Base-by-base conservation (phyloP, 2,797 vertebrate genomes). In the Pseudotriccus pelzelni region DNA sequence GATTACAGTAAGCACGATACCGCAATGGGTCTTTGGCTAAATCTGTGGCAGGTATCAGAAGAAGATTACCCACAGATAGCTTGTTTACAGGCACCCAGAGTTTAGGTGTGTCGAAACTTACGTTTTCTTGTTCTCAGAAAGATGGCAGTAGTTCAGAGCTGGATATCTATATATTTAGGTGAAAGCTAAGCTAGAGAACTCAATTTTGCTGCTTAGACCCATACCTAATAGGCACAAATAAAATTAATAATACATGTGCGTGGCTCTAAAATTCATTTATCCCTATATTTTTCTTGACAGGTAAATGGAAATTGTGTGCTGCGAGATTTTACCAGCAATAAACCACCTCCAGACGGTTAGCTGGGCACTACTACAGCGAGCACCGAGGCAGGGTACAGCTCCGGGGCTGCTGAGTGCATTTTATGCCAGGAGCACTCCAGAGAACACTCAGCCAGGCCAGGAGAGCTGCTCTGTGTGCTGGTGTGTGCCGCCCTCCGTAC, bases 221-320 rank as follows among this genome's bases (percentile, higher is more conserved):
- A 8, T 68, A 75, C 32, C 73, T 90, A 89, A 90, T 84, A 67
- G 69, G 79, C 81, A 96, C 55, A 88, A 96, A 90, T 90, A 90
- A 89, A 96, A 97, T 96, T 94, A 97, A 96, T 95, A 97, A 92
- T 93, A 96, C 91, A 95, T 64, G 79, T 78, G 67, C 18, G 43
- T 22, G 67, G 77, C 52, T 85, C 52, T 82, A 60, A 96, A 97
- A 97, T 91, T 96, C 89, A 94, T 94, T 93, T 91, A 41, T 93
- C 44, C 81, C 94, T 93, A 53, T 81, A 87, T 96, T 96, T 92
- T 96, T 92, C 84, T 82, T 93, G 91, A 94, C 78, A 92, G 82
- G 94, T 88, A 84, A 91, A 95, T 73, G 84, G 82, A 96, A 97
- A 89, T 34, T 55, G 76, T 72, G 44, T 10, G 53, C 84, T 56